These are phyloP conservation scores for Benthosema pterotum DNA, from an alignment of 2,797 vertebrate species.

Conservation along the genomic window DNA sequence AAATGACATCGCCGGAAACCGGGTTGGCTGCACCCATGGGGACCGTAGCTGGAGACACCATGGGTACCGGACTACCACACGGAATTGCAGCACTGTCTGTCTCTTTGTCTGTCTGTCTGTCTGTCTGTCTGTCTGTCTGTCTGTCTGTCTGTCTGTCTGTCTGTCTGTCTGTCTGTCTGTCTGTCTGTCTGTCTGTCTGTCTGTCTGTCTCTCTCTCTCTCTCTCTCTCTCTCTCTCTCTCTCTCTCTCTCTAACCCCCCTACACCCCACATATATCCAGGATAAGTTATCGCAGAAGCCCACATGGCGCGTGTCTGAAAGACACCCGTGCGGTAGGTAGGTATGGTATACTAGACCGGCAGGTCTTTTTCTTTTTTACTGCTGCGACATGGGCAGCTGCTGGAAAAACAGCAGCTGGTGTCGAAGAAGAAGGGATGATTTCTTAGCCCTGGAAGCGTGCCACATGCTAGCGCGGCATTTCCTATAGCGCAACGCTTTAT, in stretches of 20 bases:
- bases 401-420: slow-evolving; percentile 57
- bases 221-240: not conserved
- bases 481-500: slow-evolving; percentile 46
- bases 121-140: no score
- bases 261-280: no score
- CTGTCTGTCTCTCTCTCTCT: not conserved
- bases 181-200: slow-evolving; percentile 27
- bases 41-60: no score
- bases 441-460: slow-evolving; percentile 21
- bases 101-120: no score
- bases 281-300: slow-evolving; percentile 47
- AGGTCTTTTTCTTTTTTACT: slow-evolving; percentile 47
- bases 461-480: slow-evolving; percentile 63
- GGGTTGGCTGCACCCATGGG: no score
- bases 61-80: no score
- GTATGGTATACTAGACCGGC: slow-evolving; percentile 33
- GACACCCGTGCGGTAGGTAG: slow-evolving; percentile 19
- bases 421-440: slow-evolving; percentile 46
- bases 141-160: not conserved
- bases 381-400: slow-evolving; percentile 18
- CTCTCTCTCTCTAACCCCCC: no score
- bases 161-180: not conserved
- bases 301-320: slow-evolving; percentile 39
- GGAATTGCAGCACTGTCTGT: no score
- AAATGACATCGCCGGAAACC: no score